A percentile compares a stretch with the other conserved stretches of the same genome.
Conservation (phyloP, 1,140 invertebrate genomes). For the Drosophila nebulosa region DNA sequence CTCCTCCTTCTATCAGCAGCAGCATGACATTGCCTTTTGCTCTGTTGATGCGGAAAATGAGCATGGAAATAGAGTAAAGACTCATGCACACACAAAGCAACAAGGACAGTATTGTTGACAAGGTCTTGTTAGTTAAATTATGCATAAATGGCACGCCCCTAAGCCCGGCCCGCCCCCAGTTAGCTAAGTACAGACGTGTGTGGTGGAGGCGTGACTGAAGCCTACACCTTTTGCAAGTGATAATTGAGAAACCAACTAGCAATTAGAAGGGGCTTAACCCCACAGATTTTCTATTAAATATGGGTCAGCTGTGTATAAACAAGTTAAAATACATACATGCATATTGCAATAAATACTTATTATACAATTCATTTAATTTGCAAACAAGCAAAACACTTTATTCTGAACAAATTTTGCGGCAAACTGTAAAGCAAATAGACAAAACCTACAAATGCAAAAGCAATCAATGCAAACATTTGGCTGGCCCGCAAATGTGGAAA, state of each 20-base stretch:
- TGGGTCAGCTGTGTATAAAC: background rate
- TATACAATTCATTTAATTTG: slow-evolving; percentile 2
- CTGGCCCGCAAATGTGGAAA: background rate
- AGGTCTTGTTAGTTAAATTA: slow-evolving; percentile 76
- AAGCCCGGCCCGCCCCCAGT: background rate
- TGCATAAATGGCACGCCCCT: slow-evolving; percentile 62
- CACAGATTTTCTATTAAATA: background rate
- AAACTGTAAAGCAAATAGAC: background rate
- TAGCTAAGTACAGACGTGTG: slow-evolving; percentile 9
- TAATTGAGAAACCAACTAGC: slow-evolving; percentile 31
- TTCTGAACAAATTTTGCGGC: slow-evolving; percentile 10
- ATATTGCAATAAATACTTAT: slow-evolving; percentile 3
- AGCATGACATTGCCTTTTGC: slow-evolving; percentile 60
- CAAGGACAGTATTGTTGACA: slow-evolving; percentile 52
- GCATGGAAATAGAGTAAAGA: slow-evolving; percentile 60
- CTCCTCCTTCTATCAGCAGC: slow-evolving; percentile 8
- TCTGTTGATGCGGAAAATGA: slow-evolving; percentile 74
- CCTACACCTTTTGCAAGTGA: slow-evolving; percentile 40
- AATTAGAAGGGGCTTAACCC: background rate
- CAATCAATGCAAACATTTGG: slow-evolving; percentile 18
- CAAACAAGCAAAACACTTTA: slow-evolving; percentile 9
- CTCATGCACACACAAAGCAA: slow-evolving; percentile 27
- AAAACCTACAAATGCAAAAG: slow-evolving; percentile 1
- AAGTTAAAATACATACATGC: background rate
- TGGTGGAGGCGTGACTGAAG: slow-evolving; percentile 11